Conservation (phyloP, 64 coral and sea anemone genomes). For the Dendrophyllia cribrosa region DNA sequence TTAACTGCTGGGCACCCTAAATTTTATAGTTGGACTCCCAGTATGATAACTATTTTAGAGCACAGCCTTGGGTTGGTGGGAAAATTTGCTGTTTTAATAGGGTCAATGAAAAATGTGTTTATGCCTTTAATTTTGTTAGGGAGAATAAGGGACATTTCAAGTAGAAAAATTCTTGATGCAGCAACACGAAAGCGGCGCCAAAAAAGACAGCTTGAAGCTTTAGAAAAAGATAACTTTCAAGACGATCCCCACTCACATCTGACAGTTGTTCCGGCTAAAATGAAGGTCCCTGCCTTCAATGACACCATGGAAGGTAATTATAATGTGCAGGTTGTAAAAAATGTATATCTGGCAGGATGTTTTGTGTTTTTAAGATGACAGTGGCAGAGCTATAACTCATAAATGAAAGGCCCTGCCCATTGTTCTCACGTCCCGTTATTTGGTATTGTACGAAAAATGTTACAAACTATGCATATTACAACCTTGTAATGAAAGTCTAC, state of each 20-base stretch:
- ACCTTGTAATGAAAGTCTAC: no score
- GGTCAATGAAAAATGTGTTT: no score
- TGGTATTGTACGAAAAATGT: no score
- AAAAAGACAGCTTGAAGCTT: conserved; percentile 85
- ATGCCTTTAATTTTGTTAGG: conserved; percentile 15
- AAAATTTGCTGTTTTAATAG: no score
- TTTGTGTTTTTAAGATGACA: background rate
- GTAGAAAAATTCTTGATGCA: conserved; percentile 69
- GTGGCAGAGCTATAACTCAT: background rate
- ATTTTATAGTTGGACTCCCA: no score
- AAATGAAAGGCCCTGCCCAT: no score
- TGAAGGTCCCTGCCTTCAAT: conserved; percentile 89
- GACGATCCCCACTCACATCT: conserved; percentile 91
- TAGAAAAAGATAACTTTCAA: conserved; percentile 94
- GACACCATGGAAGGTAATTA: conserved; percentile 94
- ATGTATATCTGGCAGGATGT: background rate
- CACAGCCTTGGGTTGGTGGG: no score
- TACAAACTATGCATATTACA: no score
- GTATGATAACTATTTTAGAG: no score
- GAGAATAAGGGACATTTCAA: conserved; percentile 84
- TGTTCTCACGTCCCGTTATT: no score
- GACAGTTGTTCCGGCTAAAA: conserved; percentile 76
- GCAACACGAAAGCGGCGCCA: conserved; percentile 85
- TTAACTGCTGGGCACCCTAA: no score
- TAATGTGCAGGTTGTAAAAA: background rate